A percentile compares a stretch with the other conserved stretches of the same genome.
phyloP scores from a whole-genome alignment of 1,140 invertebrate species.

The Musca domestica region DNA sequence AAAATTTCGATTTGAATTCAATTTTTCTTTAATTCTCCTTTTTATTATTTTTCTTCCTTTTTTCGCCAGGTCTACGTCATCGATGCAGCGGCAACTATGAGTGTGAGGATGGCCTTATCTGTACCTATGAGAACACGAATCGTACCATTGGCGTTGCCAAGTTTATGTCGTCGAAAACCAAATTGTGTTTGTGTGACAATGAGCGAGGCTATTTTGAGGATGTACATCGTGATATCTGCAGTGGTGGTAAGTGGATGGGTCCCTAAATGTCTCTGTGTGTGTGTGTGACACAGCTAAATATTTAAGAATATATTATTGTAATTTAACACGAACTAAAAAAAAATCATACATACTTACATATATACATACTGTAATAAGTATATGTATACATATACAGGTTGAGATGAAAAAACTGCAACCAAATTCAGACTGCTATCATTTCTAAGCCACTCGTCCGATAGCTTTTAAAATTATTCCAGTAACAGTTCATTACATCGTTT shows the following conservation, averaged over 20 bases:
- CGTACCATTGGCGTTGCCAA: constrained; percentile 52
- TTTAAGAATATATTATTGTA: neutral
- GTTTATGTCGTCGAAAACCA: constrained; percentile 51
- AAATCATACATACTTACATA: too few species aligned
- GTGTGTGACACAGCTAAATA: neutral
- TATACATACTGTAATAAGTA: too few species aligned
- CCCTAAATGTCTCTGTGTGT: neutral
- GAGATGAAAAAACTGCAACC: too few species aligned
- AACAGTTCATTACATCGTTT: too few species aligned
- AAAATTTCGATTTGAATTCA: too few species aligned
- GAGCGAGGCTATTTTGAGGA: constrained; percentile 58
- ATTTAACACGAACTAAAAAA: neutral
- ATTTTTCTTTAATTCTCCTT: neutral
- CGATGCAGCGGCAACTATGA: constrained; percentile 57
- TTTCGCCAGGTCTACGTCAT: constrained; percentile 57
- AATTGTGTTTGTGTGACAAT: constrained; percentile 58
- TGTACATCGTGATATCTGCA: constrained; percentile 56
- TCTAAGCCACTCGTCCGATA: too few species aligned
- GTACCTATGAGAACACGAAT: constrained; percentile 57
- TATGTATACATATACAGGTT: too few species aligned
- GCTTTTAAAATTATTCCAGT: too few species aligned
- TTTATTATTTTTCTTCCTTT: neutral
- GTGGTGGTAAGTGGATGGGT: constrained; percentile 50
- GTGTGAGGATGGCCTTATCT: constrained; percentile 59
- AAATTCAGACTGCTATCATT: too few species aligned